Evolutionary conservation across 2,113 vertebrate genomes (phyloP).

Genomic region (Pavo muticus): DNA sequence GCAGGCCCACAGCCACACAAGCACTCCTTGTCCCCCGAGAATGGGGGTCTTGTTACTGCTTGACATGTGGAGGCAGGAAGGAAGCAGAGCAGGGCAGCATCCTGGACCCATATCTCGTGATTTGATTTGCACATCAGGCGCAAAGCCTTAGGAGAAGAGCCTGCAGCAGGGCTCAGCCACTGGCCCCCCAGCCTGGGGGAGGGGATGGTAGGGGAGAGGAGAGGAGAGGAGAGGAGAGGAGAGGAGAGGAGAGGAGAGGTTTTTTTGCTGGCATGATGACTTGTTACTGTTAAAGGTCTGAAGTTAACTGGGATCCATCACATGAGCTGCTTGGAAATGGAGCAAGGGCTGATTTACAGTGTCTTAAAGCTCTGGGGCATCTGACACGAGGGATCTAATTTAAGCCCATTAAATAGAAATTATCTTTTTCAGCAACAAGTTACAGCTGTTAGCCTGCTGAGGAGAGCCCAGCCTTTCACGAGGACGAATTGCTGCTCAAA

Average conservation of each 20-base stretch:
- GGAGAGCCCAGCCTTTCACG: background rate
- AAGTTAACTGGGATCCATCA: background rate
- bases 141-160: too few relatives aligned
- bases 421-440: slow-evolving; percentile 15
- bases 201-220: background rate
- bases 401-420: slow-evolving; percentile 52
- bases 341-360: background rate
- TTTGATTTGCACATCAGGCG: background rate
- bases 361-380: background rate
- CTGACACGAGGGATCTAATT: slow-evolving; percentile 25
- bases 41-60: slow-evolving; percentile 31
- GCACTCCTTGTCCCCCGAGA: slow-evolving; percentile 42
- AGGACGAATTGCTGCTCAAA: background rate
- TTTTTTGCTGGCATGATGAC: background rate
- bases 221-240: too few relatives aligned
- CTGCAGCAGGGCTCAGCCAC: too few relatives aligned
- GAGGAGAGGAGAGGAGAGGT: too few relatives aligned
- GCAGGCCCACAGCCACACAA: background rate
- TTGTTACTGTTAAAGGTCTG: slow-evolving; percentile 7
- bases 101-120: fast-evolving
- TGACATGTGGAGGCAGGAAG: background rate
- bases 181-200: too few relatives aligned
- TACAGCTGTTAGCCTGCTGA: background rate
- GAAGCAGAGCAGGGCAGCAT: slow-evolving; percentile 11
- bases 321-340: background rate